A percentile compares a stretch with the other conserved stretches of the same genome.
These are phyloP conservation scores for Drosophila birchii DNA, from an alignment of 2,888 invertebrate genomes.

Conservation along the genomic window DNA sequence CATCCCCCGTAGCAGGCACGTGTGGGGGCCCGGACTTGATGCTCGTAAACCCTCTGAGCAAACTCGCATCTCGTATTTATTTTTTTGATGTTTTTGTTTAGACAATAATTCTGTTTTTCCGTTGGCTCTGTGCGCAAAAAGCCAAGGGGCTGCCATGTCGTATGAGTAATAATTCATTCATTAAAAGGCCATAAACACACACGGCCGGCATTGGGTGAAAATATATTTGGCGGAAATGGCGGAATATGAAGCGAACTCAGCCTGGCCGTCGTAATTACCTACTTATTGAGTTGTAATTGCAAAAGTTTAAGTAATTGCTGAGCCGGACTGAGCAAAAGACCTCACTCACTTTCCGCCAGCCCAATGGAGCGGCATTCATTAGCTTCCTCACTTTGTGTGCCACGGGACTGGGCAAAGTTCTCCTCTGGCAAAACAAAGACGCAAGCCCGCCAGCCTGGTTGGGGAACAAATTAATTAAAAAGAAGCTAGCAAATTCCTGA, in stretches of 20 bases:
- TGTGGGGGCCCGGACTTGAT: conserved; percentile 24
- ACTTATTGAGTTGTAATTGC: conserved; percentile 77
- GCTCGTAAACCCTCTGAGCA: conserved; percentile 40
- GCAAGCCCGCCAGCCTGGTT: neutral
- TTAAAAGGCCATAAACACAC: conserved; percentile 48
- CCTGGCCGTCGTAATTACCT: conserved; percentile 56
- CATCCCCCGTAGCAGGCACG: conserved; percentile 9
- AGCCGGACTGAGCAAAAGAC: conserved; percentile 26
- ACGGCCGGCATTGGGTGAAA: conserved; percentile 10
- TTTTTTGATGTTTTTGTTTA: conserved; percentile 47
- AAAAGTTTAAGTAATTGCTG: conserved; percentile 67
- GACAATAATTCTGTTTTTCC: conserved; percentile 34
- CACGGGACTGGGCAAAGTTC: conserved; percentile 26
- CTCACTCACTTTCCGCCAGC: neutral
- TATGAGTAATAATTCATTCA: conserved; percentile 59
- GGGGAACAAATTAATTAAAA: conserved; percentile 28
- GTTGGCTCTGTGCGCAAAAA: conserved; percentile 27
- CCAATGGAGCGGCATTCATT: conserved; percentile 46
- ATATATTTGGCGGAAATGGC: conserved; percentile 31
- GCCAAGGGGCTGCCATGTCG: conserved; percentile 26
- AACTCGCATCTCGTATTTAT: conserved; percentile 16
- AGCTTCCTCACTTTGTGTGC: conserved; percentile 43
- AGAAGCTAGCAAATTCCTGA: conserved; percentile 25
- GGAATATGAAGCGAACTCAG: conserved; percentile 8
- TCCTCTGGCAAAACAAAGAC: conserved; percentile 27